Conservation (phyloP, 2,888 invertebrate genomes). For the Coenonympha arcania region DNA sequence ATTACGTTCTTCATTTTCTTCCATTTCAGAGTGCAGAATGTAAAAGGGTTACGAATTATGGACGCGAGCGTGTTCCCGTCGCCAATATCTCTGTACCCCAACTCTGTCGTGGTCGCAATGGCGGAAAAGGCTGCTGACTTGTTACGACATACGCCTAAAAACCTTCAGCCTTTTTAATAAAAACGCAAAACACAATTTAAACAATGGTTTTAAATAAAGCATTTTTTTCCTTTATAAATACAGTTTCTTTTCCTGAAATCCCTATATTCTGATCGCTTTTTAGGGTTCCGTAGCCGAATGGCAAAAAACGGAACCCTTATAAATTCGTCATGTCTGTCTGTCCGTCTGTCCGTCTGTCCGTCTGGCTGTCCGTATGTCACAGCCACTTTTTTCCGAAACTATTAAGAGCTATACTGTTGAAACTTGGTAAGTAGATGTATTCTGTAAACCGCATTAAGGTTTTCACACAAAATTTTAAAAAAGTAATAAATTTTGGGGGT, state of each 20-base stretch:
- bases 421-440: no score
- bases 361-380: no score
- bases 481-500: no score
- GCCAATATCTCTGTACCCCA: constrained; percentile 83
- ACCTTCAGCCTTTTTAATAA: no score
- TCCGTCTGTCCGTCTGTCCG: neutral
- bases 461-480: no score
- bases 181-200: neutral
- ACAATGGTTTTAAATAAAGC: neutral
- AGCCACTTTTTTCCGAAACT: no score
- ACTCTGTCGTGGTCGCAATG: constrained; percentile 78
- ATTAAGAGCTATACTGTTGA: no score
- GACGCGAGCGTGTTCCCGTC: constrained; percentile 88
- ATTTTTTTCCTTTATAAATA: neutral
- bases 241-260: neutral
- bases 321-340: no score
- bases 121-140: constrained; percentile 78
- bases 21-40: constrained; percentile 75
- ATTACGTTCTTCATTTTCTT: no score
- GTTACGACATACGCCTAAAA: constrained; percentile 42
- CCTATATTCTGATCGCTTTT: neutral
- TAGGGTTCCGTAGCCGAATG: no score
- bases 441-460: no score
- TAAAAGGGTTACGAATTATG: constrained; percentile 79
- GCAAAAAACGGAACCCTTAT: no score